phyloP scores from a whole-genome alignment of 2,888 invertebrate species.

The Frankliniella intonsa region DNA sequence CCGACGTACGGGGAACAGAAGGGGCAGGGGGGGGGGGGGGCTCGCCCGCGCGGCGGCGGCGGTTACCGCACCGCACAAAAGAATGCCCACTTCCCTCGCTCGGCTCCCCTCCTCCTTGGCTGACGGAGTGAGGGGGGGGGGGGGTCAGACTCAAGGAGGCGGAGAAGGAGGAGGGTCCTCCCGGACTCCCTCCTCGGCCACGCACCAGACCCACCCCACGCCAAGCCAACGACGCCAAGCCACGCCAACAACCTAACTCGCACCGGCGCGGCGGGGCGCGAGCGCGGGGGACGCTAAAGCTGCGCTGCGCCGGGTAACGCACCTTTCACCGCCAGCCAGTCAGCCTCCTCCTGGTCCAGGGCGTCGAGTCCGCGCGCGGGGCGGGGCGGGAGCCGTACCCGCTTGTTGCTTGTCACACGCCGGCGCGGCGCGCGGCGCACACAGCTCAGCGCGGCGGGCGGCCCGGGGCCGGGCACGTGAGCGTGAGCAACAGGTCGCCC shows the following conservation, averaged over 20 bases:
- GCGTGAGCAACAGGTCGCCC: not conserved
- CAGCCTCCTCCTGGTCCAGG: not conserved
- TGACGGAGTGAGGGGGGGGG: not conserved
- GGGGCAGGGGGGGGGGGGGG: slow-evolving; percentile 31
- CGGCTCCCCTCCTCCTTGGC: not conserved
- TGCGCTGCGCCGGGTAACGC: not conserved
- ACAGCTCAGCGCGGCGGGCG: not conserved
- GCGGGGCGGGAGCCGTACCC: not conserved
- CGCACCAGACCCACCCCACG: slow-evolving; percentile 7
- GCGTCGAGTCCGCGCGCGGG: not conserved
- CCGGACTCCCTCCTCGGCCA: not conserved
- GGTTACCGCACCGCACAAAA: slow-evolving; percentile 25
- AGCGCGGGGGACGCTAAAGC: not conserved
- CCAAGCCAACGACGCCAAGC: not conserved
- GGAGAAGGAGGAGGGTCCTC: not conserved
- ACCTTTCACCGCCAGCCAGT: not conserved
- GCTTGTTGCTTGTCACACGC: not conserved
- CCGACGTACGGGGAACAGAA: slow-evolving; percentile 28
- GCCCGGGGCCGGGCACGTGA: not conserved
- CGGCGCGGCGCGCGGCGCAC: not conserved
- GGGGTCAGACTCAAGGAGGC: not conserved
- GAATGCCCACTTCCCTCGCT: slow-evolving; percentile 22
- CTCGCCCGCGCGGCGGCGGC: slow-evolving; percentile 27
- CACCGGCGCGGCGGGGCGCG: not conserved
- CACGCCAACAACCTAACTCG: not conserved